A percentile compares a stretch with the other conserved stretches of the same genome.
phyloP scores from a whole-genome alignment of 2,888 invertebrate species.

The Tridacna gigas region DNA sequence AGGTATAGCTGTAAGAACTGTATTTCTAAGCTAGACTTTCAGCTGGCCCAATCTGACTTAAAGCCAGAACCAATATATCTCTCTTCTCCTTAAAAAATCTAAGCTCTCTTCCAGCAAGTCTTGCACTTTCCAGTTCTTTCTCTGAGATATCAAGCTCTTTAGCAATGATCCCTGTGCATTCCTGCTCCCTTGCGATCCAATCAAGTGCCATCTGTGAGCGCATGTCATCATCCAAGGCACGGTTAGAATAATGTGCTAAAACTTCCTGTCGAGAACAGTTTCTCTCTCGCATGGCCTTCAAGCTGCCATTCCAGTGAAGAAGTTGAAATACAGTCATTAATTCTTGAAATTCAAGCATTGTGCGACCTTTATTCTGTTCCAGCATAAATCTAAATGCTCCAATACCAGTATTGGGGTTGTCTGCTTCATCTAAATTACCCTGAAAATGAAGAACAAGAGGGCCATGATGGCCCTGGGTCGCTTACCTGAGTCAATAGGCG shows the following conservation, averaged over 20 bases:
- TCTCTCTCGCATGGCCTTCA: conserved; percentile 97
- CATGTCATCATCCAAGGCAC: conserved; percentile 97
- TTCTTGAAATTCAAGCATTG: conserved; percentile 98
- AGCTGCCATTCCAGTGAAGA: conserved; percentile 98
- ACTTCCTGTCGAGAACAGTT: conserved; percentile 96
- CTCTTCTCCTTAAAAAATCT: conserved; percentile 98
- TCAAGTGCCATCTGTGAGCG: conserved; percentile 96
- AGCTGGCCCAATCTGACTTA: conserved; percentile 89
- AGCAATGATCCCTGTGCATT: conserved; percentile 90
- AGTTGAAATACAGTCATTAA: conserved; percentile 99
- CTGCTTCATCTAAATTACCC: conserved; percentile 84
- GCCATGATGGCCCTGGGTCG: too few species aligned
- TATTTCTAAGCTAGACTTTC: conserved; percentile 76
- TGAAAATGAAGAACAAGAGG: conserved; percentile 37
- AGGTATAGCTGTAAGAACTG: background rate
- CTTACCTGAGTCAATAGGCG: too few species aligned
- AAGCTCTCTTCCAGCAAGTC: conserved; percentile 94
- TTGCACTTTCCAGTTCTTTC: conserved; percentile 93
- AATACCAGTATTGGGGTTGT: conserved; percentile 91
- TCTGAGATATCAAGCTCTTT: conserved; percentile 94
- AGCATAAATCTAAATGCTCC: conserved; percentile 89
- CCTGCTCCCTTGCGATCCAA: conserved; percentile 93
- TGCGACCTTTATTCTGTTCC: conserved; percentile 89
- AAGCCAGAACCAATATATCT: conserved; percentile 95
- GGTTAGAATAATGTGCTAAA: conserved; percentile 96